Percentiles rank a stretch among this genome's conserved stretches.
These are phyloP conservation scores for Papilio polytes DNA, from an alignment of 1,140 invertebrate species.

Conservation along the genomic window DNA sequence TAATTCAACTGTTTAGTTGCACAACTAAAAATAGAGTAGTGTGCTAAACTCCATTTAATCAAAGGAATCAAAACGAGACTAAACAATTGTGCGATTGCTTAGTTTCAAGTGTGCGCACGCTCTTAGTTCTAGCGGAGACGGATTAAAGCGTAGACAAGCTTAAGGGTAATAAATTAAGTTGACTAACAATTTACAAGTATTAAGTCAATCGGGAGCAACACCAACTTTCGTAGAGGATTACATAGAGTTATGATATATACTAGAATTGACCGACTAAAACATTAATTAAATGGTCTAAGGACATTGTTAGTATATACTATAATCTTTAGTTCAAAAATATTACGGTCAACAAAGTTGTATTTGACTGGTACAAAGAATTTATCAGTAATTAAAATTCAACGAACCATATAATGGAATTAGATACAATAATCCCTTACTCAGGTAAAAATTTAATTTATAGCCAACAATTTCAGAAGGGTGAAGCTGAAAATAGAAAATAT, in stretches of 20 bases:
- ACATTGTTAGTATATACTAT: neutral
- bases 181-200: neutral
- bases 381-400: neutral
- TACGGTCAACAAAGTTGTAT: too few relatives aligned
- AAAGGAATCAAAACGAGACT: too few relatives aligned
- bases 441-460: neutral
- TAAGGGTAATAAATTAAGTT: constrained; percentile 4
- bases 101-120: too few relatives aligned
- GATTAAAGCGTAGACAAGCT: neutral
- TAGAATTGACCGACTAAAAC: too few relatives aligned
- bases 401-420: neutral
- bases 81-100: too few relatives aligned
- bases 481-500: neutral
- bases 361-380: too few relatives aligned
- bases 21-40: too few relatives aligned
- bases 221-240: neutral
- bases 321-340: neutral
- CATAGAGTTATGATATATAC: neutral
- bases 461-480: neutral
- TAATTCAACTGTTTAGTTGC: too few relatives aligned
- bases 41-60: neutral
- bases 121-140: neutral
- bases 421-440: neutral
- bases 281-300: too few relatives aligned
- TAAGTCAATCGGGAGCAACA: neutral